phyloP scores from a whole-genome alignment of 2,797 vertebrate species.

The Margarornis squamiger region DNA sequence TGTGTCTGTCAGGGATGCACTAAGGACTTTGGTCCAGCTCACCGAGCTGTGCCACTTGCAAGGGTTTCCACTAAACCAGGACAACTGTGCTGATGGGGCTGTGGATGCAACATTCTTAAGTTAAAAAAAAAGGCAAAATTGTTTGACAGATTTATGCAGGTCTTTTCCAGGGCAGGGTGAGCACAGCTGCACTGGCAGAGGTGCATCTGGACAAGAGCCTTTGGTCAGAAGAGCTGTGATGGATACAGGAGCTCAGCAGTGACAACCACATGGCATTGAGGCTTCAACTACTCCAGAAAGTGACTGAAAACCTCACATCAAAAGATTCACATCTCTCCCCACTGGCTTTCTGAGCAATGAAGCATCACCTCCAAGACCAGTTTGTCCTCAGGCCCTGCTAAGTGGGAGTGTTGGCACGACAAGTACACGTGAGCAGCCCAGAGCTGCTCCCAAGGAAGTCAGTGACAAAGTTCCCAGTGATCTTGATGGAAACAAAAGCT shows the following conservation, averaged over 20 bases:
- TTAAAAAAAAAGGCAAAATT: not conserved
- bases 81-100: not conserved
- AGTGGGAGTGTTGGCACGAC: not conserved
- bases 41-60: not conserved
- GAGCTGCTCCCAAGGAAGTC: not conserved
- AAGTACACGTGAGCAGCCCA: not conserved
- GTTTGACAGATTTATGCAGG: not conserved
- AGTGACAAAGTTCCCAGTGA: not conserved
- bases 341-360: not conserved
- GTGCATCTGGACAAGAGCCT: not conserved
- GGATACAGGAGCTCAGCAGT: not conserved
- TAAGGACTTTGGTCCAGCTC: not conserved
- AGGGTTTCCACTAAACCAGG: not conserved
- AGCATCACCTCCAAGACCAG: not conserved
- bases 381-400: not conserved
- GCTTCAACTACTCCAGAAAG: not conserved
- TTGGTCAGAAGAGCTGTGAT: not conserved
- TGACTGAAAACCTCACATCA: not conserved
- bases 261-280: not conserved
- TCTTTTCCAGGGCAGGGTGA: not conserved
- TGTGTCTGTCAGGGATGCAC: fast-evolving
- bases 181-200: not conserved
- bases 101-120: not conserved
- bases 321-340: not conserved
- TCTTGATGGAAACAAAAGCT: conserved; percentile 34